A percentile compares a stretch with the other conserved stretches of the same genome.
Conservation (phyloP, 2,113 vertebrate genomes). For the Sterrhoptilus dennistouni region DNA sequence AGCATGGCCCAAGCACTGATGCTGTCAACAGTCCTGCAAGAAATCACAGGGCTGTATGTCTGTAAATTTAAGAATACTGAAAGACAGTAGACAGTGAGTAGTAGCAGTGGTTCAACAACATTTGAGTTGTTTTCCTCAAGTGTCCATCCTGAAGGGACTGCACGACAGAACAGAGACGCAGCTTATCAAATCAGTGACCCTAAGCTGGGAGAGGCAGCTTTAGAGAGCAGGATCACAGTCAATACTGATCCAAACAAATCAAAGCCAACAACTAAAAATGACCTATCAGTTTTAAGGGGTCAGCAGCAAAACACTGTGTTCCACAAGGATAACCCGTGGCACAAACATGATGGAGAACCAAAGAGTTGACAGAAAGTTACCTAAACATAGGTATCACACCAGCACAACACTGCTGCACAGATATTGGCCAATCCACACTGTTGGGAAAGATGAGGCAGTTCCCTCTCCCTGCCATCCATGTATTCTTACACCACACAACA, state of each 20-base stretch:
- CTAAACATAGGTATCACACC: not conserved
- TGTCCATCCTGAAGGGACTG: not conserved
- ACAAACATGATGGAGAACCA: fast-evolving
- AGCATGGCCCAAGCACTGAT: not conserved
- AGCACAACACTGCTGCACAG: not conserved
- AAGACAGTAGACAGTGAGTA: not conserved
- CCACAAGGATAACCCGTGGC: not conserved
- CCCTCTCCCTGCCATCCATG: too few relatives aligned
- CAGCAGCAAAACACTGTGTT: not conserved
- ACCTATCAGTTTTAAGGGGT: not conserved
- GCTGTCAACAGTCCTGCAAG: not conserved
- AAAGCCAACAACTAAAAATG: not conserved
- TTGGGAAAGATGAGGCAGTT: too few relatives aligned
- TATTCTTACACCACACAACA: not conserved
- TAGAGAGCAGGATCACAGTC: not conserved
- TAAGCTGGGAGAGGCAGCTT: not conserved
- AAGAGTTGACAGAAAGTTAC: not conserved
- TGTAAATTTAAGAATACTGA: not conserved
- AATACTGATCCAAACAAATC: not conserved
- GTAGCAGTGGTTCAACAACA: not conserved
- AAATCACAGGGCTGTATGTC: not conserved
- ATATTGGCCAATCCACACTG: not conserved
- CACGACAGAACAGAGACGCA: not conserved
- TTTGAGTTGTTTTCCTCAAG: not conserved
- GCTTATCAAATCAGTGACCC: not conserved